A percentile compares a stretch with the other conserved stretches of the same genome.
phyloP scores from a whole-genome alignment of 2,113 vertebrate genomes.

The Triplophysa tibetana region DNA sequence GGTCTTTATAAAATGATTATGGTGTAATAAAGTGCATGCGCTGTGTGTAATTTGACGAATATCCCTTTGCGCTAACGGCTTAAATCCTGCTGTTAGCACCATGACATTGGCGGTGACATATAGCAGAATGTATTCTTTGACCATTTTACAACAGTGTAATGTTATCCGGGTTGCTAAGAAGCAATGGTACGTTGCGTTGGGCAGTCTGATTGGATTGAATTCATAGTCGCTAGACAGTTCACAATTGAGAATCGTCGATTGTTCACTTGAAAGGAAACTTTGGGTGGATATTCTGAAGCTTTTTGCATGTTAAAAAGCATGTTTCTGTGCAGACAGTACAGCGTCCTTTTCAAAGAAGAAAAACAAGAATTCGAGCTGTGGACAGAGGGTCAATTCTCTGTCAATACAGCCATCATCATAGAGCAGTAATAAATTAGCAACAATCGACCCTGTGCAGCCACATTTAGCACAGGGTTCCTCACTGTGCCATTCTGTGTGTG shows the following conservation, averaged over 20 bases:
- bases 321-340: too few species aligned
- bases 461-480: not conserved
- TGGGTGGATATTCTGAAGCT: too few species aligned
- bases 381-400: constrained; percentile 15
- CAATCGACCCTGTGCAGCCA: constrained; percentile 48
- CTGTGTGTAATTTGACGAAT: constrained; percentile 36
- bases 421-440: constrained; percentile 51
- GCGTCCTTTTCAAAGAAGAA: too few species aligned
- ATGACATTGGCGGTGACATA: constrained; percentile 26
- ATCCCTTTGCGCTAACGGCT: constrained; percentile 35
- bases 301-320: too few species aligned
- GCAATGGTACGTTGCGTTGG: not conserved
- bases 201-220: constrained; percentile 13
- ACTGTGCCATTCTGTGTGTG: not conserved
- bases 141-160: constrained; percentile 44
- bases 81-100: constrained; percentile 21
- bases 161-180: constrained; percentile 34
- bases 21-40: constrained; percentile 15
- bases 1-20: not conserved
- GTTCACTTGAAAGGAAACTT: too few species aligned
- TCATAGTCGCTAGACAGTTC: constrained; percentile 23
- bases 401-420: constrained; percentile 13
- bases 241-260: too few species aligned
- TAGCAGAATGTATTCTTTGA: constrained; percentile 22
- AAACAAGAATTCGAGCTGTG: not conserved